Evolutionary conservation across 2,113 vertebrate genomes (phyloP), one percentile per base, ranked within the genome.

Genomic region (Ictidomys tridecemlineatus): DNA sequence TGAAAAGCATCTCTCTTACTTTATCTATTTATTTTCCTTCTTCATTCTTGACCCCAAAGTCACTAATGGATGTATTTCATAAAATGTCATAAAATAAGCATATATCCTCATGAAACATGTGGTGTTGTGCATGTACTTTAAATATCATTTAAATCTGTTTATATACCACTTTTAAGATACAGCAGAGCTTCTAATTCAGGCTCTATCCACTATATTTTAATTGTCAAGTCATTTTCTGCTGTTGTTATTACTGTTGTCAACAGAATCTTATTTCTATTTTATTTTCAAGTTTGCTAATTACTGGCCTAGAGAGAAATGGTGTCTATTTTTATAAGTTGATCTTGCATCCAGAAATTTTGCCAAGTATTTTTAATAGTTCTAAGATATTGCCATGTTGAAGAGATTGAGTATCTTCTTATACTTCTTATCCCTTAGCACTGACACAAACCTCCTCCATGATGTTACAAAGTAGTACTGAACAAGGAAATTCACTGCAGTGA

Each of bases 231-330:
- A 8, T 83, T 28, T 80, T 80, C 13, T 32, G 28, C 56, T 87
- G 58, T 37, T 76, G 26, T 82, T 83, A 92, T 70, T 69, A 61
- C 39, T 69, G 26, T 39, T 87, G 5, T 76, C 34, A 86, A 94
- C 16, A 79, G 56, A 69, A 74, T 74, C 30, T 87, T 53, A 90
- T 58, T 88, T 92, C 61, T 77, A 28, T 70, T 39, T 89, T 86
- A 83, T 39, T 86, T 92, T 92, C 48, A 82, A 89, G 24, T 79
- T 79, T 97, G 37, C 51, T 97, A 34, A 30, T 58, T 79, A 42
- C 24, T 78, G 22, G 16, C 12, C 37, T 42, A 83, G 56, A 76
- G n/a, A 79, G 18, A 16, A 95, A 87, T 1, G 13, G 8, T 56
- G 32, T 26, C 73, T 28, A 83, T 65, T 80, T 89, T 93, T 51